These are phyloP conservation scores for Willisornis vidua DNA, from an alignment of 2,113 vertebrate species.

Conservation along the genomic window DNA sequence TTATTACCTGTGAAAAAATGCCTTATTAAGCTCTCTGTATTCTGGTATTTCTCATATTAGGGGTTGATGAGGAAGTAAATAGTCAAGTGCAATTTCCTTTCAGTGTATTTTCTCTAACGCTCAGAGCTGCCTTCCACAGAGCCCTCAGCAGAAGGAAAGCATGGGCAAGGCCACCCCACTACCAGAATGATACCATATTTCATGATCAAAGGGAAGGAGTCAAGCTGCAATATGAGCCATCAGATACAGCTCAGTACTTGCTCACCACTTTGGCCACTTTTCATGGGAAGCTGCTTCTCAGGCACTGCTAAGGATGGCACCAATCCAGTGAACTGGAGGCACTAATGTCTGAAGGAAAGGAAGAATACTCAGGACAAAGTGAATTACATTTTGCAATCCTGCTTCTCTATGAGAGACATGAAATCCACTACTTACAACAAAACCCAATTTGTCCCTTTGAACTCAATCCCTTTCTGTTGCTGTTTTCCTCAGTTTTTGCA, in stretches of 20 bases:
- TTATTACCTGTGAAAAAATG: not conserved
- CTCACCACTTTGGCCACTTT: not conserved
- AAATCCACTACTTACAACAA: not conserved
- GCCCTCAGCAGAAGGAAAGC: not conserved
- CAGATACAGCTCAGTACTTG: not conserved
- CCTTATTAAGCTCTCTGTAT: not conserved
- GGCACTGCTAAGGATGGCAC: not conserved
- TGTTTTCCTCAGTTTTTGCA: not conserved
- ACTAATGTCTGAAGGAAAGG: not conserved
- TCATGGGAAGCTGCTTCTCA: not conserved
- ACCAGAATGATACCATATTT: not conserved
- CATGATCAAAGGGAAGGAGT: not conserved
- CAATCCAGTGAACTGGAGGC: not conserved
- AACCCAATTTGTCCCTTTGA: not conserved
- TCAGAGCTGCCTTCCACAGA: not conserved
- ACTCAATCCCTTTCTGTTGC: not conserved
- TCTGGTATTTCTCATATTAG: not conserved
- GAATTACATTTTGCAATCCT: not conserved
- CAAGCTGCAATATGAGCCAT: not conserved
- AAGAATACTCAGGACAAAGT: not conserved
- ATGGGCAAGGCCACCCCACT: not conserved
- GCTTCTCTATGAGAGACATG: not conserved
- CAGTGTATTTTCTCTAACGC: not conserved
- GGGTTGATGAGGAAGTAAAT: not conserved
- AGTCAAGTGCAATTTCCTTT: not conserved